phyloP scores from a whole-genome alignment of 2,888 invertebrate genomes.

The Tetragnatha montana region DNA sequence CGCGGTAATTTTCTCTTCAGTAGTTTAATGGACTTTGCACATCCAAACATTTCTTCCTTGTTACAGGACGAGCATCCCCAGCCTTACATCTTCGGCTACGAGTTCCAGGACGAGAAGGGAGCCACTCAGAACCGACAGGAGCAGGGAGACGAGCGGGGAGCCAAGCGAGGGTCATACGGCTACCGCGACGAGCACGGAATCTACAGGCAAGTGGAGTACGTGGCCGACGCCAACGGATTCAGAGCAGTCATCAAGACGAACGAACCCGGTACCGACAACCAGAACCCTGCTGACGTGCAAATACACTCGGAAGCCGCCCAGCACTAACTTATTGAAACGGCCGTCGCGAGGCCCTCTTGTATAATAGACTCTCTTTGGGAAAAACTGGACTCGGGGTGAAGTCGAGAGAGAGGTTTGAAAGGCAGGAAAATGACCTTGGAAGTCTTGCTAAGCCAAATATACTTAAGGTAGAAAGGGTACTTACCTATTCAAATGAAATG shows the following conservation, averaged over 20 bases:
- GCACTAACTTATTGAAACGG: not conserved
- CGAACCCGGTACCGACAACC: constrained; percentile 70
- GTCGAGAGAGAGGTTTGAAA: not conserved
- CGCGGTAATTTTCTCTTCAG: too few relatives aligned
- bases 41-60: not conserved
- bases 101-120: constrained; percentile 71
- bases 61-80: constrained; percentile 62
- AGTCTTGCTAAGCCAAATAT: too few relatives aligned
- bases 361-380: too few relatives aligned
- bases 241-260: constrained; percentile 70
- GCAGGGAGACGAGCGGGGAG: constrained; percentile 70
- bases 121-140: constrained; percentile 65
- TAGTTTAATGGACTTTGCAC: too few relatives aligned
- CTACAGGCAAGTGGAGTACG: constrained; percentile 71
- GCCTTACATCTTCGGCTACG: constrained; percentile 72
- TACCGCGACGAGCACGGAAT: constrained; percentile 71
- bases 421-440: too few relatives aligned
- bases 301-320: constrained; percentile 53
- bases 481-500: too few relatives aligned
- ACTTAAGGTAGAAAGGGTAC: too few relatives aligned
- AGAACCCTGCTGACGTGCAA: constrained; percentile 60
- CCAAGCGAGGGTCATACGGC: constrained; percentile 71
- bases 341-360: too few relatives aligned
- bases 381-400: too few relatives aligned
- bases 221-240: constrained; percentile 71